These are phyloP conservation scores for Drosophila neutralis DNA, from an alignment of 2,888 invertebrate species.

Conservation along the genomic window DNA sequence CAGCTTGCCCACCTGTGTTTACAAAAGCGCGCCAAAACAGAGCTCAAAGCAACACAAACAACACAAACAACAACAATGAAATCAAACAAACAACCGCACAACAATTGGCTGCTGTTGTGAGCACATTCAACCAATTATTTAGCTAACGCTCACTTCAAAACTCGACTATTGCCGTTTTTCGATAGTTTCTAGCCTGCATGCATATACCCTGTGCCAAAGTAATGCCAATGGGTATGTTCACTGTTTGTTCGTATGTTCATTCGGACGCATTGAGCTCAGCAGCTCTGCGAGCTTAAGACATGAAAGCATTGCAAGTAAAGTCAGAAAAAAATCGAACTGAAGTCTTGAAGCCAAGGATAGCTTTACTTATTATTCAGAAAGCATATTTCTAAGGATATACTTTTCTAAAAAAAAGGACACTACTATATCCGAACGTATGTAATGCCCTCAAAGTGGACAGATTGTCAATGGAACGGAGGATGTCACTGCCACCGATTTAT, in stretches of 20 bases:
- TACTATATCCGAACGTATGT: background rate
- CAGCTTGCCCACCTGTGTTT: constrained; percentile 19
- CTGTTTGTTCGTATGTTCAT: too few relatives aligned
- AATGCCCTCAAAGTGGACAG: background rate
- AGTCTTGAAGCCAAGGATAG: background rate
- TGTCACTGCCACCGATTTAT: background rate
- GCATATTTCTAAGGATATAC: background rate
- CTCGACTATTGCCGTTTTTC: constrained; percentile 41
- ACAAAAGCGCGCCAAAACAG: constrained; percentile 25
- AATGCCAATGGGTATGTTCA: too few relatives aligned
- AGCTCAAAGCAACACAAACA: background rate
- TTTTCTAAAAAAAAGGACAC: too few relatives aligned
- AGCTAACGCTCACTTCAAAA: constrained; percentile 20
- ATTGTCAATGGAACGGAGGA: background rate
- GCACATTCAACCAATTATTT: constrained; percentile 23
- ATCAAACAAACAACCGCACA: constrained; percentile 4
- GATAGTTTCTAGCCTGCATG: constrained; percentile 20
- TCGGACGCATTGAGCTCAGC: background rate
- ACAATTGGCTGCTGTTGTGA: constrained; percentile 18
- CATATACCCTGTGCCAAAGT: constrained; percentile 25
- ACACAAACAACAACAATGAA: background rate
- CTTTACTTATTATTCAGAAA: background rate
- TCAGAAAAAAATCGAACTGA: background rate
- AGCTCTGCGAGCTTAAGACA: background rate
- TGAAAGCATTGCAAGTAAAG: background rate